A percentile compares a stretch with the other conserved stretches of the same genome.
phyloP scores from a whole-genome alignment of 2,797 vertebrate species.

The Coranthus polyacanthus region DNA sequence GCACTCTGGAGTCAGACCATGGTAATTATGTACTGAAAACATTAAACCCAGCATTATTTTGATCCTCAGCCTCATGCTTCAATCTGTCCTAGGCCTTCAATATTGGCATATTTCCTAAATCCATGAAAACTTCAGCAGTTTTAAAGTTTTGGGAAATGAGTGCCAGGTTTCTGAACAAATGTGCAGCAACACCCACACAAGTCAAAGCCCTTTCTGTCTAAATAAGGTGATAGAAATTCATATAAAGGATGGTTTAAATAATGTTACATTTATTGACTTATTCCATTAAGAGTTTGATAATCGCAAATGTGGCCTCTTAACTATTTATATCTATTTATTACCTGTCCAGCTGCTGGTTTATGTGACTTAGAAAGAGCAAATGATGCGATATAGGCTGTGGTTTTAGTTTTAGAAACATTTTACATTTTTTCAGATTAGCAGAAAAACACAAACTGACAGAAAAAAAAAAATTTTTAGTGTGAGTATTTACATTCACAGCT shows the following conservation, averaged over 20 bases:
- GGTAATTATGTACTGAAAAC: slow-evolving; percentile 1
- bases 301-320: too few relatives aligned
- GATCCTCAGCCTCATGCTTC: not conserved
- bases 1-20: not conserved
- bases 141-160: slow-evolving; percentile 30
- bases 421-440: slow-evolving; percentile 2
- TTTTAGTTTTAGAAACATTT: too few relatives aligned
- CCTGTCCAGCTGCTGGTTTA: too few relatives aligned
- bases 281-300: not conserved
- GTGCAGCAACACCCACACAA: slow-evolving; percentile 30
- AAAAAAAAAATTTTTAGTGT: slow-evolving; percentile 20
- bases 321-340: too few relatives aligned
- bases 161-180: slow-evolving; percentile 39
- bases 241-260: not conserved
- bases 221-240: slow-evolving; percentile 33
- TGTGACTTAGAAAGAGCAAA: too few relatives aligned
- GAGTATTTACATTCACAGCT: slow-evolving; percentile 34
- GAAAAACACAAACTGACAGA: slow-evolving; percentile 3
- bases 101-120: slow-evolving; percentile 25
- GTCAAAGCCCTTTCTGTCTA: slow-evolving; percentile 24
- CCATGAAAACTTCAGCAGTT: slow-evolving; percentile 26
- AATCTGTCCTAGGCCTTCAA: slow-evolving; percentile 17
- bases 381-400: too few relatives aligned
- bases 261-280: slow-evolving; percentile 1
- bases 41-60: slow-evolving; percentile 16